phyloP scores from a whole-genome alignment of 2,888 invertebrate species.

The Sipha maydis region DNA sequence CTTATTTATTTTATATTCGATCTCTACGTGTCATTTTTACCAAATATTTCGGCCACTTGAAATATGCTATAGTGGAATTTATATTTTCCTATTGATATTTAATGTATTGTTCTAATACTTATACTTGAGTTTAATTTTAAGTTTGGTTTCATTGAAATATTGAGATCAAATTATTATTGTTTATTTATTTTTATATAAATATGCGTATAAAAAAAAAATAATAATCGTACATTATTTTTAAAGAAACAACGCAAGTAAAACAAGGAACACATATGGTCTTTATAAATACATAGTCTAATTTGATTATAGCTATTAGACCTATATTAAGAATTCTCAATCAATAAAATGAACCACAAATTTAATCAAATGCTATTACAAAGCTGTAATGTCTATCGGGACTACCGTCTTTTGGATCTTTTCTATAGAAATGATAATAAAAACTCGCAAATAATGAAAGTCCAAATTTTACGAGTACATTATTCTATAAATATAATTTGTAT shows the following conservation, averaged over 20 bases:
- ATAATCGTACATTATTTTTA: background rate
- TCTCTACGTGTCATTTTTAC: constrained; percentile 33
- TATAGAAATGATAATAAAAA: constrained; percentile 38
- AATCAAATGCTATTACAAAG: constrained; percentile 54
- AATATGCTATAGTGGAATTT: background rate
- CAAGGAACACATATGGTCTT: constrained; percentile 23
- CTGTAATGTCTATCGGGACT: constrained; percentile 32
- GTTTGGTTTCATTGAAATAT: background rate
- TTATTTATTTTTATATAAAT: background rate
- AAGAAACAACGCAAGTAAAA: background rate
- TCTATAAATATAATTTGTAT: constrained; percentile 10
- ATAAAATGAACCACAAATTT: constrained; percentile 54
- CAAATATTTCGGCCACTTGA: constrained; percentile 11
- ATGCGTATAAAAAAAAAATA: background rate
- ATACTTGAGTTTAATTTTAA: background rate
- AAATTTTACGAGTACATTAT: constrained; percentile 17
- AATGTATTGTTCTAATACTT: background rate
- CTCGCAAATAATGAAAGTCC: constrained; percentile 4
- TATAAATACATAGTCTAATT: constrained; percentile 25
- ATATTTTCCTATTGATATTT: background rate
- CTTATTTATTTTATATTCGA: constrained; percentile 2
- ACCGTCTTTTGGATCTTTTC: background rate
- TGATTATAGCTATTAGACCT: constrained; percentile 29
- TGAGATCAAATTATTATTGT: constrained; percentile 5
- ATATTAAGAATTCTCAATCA: constrained; percentile 41